phyloP scores from a whole-genome alignment of 2,113 vertebrate species.

The Brachionichthys hirsutus region DNA sequence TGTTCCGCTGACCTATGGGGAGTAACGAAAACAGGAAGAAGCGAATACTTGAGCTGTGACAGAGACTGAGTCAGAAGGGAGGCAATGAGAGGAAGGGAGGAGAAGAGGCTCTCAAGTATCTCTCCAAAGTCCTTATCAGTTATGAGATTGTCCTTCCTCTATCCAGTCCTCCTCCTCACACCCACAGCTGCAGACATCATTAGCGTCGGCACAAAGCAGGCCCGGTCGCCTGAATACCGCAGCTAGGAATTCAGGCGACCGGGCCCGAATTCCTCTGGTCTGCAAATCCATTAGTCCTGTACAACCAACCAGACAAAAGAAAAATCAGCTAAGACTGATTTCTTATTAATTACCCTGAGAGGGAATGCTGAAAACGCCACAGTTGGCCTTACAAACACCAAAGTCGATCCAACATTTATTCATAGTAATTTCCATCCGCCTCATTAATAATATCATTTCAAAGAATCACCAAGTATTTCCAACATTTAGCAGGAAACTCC shows the following conservation, averaged over 20 bases:
- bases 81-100: slow-evolving; percentile 52
- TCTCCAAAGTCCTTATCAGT: slow-evolving; percentile 58
- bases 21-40: slow-evolving; percentile 70
- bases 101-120: slow-evolving; percentile 50
- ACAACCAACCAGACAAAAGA: slow-evolving; percentile 23
- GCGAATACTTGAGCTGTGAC: slow-evolving; percentile 53
- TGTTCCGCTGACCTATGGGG: slow-evolving; percentile 47
- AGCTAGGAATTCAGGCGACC: no score
- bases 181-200: slow-evolving; percentile 57
- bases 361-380: slow-evolving; percentile 10
- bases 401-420: slow-evolving; percentile 21
- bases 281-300: slow-evolving; percentile 44
- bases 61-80: slow-evolving; percentile 46
- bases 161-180: slow-evolving; percentile 48
- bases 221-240: no score
- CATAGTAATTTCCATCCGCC: neutral
- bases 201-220: slow-evolving; percentile 57
- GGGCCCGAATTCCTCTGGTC: slow-evolving; percentile 15
- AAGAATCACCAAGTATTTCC: neutral
- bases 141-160: slow-evolving; percentile 52
- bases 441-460: slow-evolving; percentile 14
- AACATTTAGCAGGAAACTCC: slow-evolving; percentile 12
- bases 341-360: slow-evolving; percentile 8
- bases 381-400: slow-evolving; percentile 19
- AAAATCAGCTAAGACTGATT: slow-evolving; percentile 39